phyloP scores from a whole-genome alignment of 2,113 vertebrate genomes.

The Nestor notabilis region DNA sequence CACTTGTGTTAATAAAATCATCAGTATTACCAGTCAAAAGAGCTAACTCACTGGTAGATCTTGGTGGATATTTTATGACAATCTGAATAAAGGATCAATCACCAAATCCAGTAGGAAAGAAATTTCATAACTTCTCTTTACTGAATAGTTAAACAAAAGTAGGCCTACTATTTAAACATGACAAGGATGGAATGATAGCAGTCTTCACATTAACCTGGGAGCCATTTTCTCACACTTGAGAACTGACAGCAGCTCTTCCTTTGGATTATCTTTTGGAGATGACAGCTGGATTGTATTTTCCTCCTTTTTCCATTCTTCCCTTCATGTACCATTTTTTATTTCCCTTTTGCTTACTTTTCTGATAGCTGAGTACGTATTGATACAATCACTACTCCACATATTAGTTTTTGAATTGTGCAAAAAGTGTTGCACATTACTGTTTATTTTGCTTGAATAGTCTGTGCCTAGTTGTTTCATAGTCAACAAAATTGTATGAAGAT shows the following conservation, averaged over 20 bases:
- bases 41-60: background rate
- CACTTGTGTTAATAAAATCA: background rate
- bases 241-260: background rate
- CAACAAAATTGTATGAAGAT: background rate
- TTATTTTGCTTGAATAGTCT: background rate
- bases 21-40: background rate
- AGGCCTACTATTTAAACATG: constrained; percentile 8
- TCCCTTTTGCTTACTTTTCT: background rate
- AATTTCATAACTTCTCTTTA: background rate
- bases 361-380: background rate
- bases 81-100: constrained; percentile 63
- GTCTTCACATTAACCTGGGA: background rate
- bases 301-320: background rate
- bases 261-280: background rate
- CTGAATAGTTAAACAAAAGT: constrained; percentile 35
- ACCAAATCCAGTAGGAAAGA: background rate
- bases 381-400: background rate
- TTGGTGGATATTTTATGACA: constrained; percentile 50
- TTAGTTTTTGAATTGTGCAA: background rate
- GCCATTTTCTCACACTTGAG: background rate
- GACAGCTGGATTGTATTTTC: background rate
- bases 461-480: background rate
- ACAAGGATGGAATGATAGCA: background rate
- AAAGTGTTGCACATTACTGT: background rate
- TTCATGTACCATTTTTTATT: background rate